Evolutionary conservation across 2,113 vertebrate species (phyloP), one percentile per base, ranked within the genome.

Genomic region (Tylochromis polylepis): DNA sequence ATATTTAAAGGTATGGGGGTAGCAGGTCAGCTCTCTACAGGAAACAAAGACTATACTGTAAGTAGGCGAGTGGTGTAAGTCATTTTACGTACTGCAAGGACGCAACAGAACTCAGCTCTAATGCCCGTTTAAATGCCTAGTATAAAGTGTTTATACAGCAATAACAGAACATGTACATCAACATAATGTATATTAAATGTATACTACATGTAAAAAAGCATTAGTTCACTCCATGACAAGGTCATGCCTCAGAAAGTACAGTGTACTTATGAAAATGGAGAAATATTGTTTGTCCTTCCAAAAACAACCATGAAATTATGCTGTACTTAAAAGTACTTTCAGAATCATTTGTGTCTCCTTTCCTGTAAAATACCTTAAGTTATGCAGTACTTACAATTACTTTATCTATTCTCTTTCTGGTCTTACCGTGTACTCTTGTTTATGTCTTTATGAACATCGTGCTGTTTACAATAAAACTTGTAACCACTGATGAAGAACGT

Each of bases 381-480:
- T n/a, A n/a, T n/a, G n/a, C n/a, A n/a, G n/a, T n/a, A n/a, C n/a
- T n/a, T n/a, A n/a, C n/a, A n/a, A n/a, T 36, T 36, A 8, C 34
- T 36, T 36, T 36, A 36, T 36, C 34, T 36, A 8, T 8, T 36
- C 34, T 36, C 53, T 3, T 55, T 9, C 51, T 55, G 51, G 20
- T 55, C 20, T 55, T 22, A 56, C 10, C 5, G n/a, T 56, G 10
- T 56, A n/a, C 53, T 3, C 53, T 7, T 43, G 41, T 43, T 16
- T 11, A 6, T 0, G 31, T 31, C 31, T 5, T 5, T 31, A 3
- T 57, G 22, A 14, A 57, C 12, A 57, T 57, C 22, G 0, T 14
- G 55, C n/a, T 56, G 55, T 1, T 57, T 57, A 24, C 55, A 57
- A 29, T 18, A 18, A 60, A 29, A 31, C 27, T 60, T 60, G 15